phyloP scores from a whole-genome alignment of 2,113 vertebrate species.

The Cromileptes altivelis region DNA sequence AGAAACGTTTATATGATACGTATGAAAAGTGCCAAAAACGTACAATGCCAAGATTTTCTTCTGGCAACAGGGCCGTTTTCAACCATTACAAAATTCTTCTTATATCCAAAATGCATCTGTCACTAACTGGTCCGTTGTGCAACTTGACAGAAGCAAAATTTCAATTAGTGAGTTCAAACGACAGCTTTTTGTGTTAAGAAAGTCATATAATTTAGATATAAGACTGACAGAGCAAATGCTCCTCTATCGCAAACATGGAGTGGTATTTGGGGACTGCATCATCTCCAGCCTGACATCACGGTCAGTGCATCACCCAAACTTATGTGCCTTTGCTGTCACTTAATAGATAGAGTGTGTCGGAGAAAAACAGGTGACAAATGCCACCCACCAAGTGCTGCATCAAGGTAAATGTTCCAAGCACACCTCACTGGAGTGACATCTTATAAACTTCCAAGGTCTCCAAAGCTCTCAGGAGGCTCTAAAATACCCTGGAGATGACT shows the following conservation, averaged over 20 bases:
- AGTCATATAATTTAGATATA: background rate
- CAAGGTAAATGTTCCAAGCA: slow-evolving; percentile 40
- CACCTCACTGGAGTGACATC: slow-evolving; percentile 32
- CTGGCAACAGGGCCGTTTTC: too few relatives aligned
- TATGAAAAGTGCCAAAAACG: too few relatives aligned
- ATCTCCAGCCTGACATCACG: background rate
- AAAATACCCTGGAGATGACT: slow-evolving; percentile 18
- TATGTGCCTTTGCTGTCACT: slow-evolving; percentile 14
- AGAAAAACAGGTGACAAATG: slow-evolving; percentile 32
- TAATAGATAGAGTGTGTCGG: slow-evolving; percentile 19
- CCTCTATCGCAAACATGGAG: background rate
- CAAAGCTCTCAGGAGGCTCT: slow-evolving; percentile 16
- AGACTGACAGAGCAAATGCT: background rate
- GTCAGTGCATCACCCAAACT: slow-evolving; percentile 3
- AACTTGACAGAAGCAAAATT: background rate
- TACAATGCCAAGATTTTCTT: too few relatives aligned
- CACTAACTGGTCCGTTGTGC: background rate
- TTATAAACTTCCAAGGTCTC: slow-evolving; percentile 37
- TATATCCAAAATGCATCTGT: background rate
- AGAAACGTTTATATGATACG: too few relatives aligned
- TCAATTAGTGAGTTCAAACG: background rate
- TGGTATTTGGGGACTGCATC: background rate
- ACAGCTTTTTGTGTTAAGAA: background rate
- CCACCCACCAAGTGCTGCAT: slow-evolving; percentile 23
- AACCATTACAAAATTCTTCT: background rate